Conservation (phyloP, 64 coral and sea anemone species). For the Dendrophyllia cribrosa region DNA sequence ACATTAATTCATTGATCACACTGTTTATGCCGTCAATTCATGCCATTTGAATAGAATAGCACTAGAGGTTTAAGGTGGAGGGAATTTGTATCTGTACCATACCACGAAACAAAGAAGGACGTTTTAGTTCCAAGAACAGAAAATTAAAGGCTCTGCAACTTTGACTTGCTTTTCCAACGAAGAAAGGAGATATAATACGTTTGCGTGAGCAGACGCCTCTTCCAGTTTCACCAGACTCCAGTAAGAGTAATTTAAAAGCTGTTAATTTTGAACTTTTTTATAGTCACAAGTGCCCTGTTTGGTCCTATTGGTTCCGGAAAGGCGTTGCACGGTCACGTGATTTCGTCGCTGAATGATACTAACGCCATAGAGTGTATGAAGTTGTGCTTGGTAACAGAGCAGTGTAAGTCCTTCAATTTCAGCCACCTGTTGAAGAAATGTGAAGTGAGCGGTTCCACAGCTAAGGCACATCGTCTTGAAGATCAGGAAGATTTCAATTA, state of each 20-base stretch:
- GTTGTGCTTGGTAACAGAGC: background rate
- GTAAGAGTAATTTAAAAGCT: too few species aligned
- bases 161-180: too few species aligned
- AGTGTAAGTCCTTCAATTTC: conserved; percentile 25
- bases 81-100: too few species aligned
- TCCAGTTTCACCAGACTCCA: background rate
- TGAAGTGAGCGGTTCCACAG: background rate
- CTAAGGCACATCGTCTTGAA: background rate
- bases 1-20: too few species aligned
- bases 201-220: background rate
- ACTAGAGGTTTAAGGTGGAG: too few species aligned
- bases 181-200: background rate
- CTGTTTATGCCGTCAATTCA: too few species aligned
- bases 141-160: too few species aligned
- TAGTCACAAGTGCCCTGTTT: background rate
- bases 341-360: background rate
- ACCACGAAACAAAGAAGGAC: too few species aligned
- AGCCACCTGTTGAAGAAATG: background rate
- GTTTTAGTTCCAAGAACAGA: too few species aligned
- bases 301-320: background rate
- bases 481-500: background rate
- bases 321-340: background rate
- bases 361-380: conserved; percentile 11
- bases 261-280: background rate
- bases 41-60: too few species aligned